Evolutionary conservation across 1,140 invertebrate species (phyloP), one percentile per base, ranked within the genome.

Genomic region (Laupala kohalensis): DNA sequence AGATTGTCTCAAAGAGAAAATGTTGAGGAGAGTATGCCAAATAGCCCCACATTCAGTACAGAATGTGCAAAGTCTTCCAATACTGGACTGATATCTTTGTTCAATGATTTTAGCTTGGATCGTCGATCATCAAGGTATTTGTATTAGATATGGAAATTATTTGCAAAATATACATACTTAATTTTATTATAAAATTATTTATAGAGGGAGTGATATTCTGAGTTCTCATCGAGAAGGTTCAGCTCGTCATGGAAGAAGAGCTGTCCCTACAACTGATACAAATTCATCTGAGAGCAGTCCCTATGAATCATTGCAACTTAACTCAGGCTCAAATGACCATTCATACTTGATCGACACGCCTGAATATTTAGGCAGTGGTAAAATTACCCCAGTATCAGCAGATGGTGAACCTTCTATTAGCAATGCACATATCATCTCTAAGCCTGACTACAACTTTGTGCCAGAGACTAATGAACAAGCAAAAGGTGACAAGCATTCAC

Each of bases 241-340:
- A 25, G 71, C 66, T 29, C 25, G 53, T 12, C 71, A 72, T 68
- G 71, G 71, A 24, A 67, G 71, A 65, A 23, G 71, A 37, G 65
- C 71, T 25, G 65, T 29, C 19, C 30, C 26, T 23, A 27, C 29
- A 0, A 4, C 53, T 6, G 65, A 53, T 12, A 68, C 71, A 5
- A 67, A 64, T 30, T 72, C 71, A 62, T 64, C 67, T 29, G 71
- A 29, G 19, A 72, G 26, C n/a, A 72, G 71, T 24, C 71, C 71
- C 6, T 23, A 64, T 25, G 65, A 62, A 37, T 28, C 71, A 23
- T 68, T 28, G 25, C 37, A 67, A 24, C 63, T 9, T 26, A 69
- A 13, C 1, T 15, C 19, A 15, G 67, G 37, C 9, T 53, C 9
- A 9, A 53, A 66, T 25, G 64, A 66, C 9, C 23, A 12, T 23